These are phyloP conservation scores for Chaetodon trifasciatus DNA, from an alignment of 2,797 vertebrate species.

Conservation along the genomic window DNA sequence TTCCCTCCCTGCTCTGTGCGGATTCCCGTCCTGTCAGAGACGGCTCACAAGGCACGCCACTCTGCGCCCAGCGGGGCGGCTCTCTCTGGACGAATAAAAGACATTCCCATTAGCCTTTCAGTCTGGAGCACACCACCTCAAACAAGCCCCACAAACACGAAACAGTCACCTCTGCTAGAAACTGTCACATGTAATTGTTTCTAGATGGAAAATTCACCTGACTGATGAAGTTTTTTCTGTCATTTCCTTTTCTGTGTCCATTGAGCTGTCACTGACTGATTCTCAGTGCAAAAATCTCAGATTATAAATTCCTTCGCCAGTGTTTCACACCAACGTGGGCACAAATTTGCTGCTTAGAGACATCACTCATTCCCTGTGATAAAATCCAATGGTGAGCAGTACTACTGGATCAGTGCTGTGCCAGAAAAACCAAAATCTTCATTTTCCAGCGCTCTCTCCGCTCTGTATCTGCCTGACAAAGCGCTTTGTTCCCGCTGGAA, in stretches of 20 bases:
- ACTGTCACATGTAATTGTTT: slow-evolving; percentile 47
- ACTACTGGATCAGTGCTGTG: slow-evolving; percentile 1
- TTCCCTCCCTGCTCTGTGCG: slow-evolving; percentile 36
- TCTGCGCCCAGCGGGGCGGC: slow-evolving; percentile 53
- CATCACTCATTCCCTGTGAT: slow-evolving; percentile 16
- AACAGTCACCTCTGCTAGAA: slow-evolving; percentile 35
- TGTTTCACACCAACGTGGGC: slow-evolving; percentile 30
- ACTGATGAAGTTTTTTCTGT: slow-evolving; percentile 25
- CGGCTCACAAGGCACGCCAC: slow-evolving; percentile 40
- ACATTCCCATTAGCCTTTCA: slow-evolving; percentile 56
- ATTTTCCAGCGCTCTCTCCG: slow-evolving; percentile 3
- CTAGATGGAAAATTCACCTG: slow-evolving; percentile 29
- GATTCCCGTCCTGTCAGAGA: slow-evolving; percentile 55
- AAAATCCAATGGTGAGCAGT: slow-evolving; percentile 1
- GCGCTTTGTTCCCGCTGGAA: slow-evolving; percentile 33
- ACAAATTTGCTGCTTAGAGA: slow-evolving; percentile 38
- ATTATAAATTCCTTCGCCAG: slow-evolving; percentile 23
- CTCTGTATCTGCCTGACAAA: slow-evolving; percentile 22
- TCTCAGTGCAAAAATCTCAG: slow-evolving; percentile 16
- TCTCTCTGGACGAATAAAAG: slow-evolving; percentile 42
- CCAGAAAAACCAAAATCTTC: slow-evolving; percentile 10
- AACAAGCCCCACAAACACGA: slow-evolving; percentile 32
- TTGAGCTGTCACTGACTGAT: slow-evolving; percentile 35
- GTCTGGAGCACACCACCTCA: slow-evolving; percentile 16
- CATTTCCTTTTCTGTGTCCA: neutral